Percentiles rank a stretch among this genome's conserved stretches.
phyloP scores from a whole-genome alignment of 2,888 invertebrate species.

The Entomobrya multifasciata region DNA sequence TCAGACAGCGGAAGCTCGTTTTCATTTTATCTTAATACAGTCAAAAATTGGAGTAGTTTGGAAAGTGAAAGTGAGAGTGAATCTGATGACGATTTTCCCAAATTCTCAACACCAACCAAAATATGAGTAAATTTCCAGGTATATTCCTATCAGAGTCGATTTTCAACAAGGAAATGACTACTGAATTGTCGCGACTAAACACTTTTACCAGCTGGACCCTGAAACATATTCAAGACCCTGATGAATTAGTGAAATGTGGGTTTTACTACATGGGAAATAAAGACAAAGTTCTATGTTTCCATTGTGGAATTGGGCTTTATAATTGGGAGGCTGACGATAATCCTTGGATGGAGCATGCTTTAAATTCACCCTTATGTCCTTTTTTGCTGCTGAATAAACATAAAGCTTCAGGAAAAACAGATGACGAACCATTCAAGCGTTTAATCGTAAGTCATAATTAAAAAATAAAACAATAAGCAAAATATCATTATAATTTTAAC shows the following conservation, averaged over 20 bases:
- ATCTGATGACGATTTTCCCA: background rate
- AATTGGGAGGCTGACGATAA: conserved; percentile 59
- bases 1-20: background rate
- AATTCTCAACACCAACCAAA: background rate
- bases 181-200: background rate
- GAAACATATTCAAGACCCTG: background rate
- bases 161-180: background rate
- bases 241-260: conserved; percentile 56
- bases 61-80: background rate
- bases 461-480: too few species aligned
- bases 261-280: conserved; percentile 57
- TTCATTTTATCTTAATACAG: background rate
- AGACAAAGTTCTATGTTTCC: conserved; percentile 63
- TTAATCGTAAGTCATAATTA: background rate
- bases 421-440: background rate
- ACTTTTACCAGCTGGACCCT: conserved; percentile 13
- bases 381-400: conserved; percentile 41
- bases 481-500: too few species aligned
- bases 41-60: background rate
- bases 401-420: background rate
- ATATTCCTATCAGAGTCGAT: background rate
- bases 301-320: conserved; percentile 66
- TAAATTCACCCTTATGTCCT: conserved; percentile 39
- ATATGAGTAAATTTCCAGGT: background rate
- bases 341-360: conserved; percentile 68